A percentile compares a stretch with the other conserved stretches of the same genome.
Evolutionary conservation across 2,888 invertebrate species (phyloP).

Genomic region (Dysmachus trigonus): DNA sequence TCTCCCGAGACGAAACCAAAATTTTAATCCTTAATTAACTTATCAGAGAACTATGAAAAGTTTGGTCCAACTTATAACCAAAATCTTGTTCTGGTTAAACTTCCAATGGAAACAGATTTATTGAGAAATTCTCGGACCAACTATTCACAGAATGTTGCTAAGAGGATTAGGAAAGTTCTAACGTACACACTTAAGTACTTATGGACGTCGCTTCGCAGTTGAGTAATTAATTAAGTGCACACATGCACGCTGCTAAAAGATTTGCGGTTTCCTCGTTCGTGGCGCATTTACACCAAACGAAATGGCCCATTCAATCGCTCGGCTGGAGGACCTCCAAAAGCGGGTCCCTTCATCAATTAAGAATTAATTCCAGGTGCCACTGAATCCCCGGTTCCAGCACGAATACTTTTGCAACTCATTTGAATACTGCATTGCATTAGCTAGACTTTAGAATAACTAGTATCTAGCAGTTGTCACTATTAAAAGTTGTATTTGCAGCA

Average conservation of each 20-base stretch:
- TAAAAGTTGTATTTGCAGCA: background rate
- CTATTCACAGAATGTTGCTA: slow-evolving; percentile 48
- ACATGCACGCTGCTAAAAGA: slow-evolving; percentile 46
- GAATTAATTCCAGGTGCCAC: slow-evolving; percentile 15
- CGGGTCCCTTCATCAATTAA: background rate
- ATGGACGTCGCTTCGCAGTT: slow-evolving; percentile 37
- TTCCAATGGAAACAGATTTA: slow-evolving; percentile 49
- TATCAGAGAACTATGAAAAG: slow-evolving; percentile 52
- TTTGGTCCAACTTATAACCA: slow-evolving; percentile 48
- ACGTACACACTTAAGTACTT: slow-evolving; percentile 47
- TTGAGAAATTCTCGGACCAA: slow-evolving; percentile 47
- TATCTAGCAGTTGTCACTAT: background rate
- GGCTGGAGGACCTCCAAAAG: background rate
- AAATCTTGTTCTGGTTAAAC: slow-evolving; percentile 49
- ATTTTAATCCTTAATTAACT: slow-evolving; percentile 55
- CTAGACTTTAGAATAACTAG: no score
- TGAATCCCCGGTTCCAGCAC: background rate
- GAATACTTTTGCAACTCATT: background rate
- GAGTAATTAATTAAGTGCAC: slow-evolving; percentile 50
- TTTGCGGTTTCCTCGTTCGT: slow-evolving; percentile 45
- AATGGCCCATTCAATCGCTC: background rate
- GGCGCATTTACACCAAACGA: background rate
- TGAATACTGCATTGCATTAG: background rate
- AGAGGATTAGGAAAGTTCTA: slow-evolving; percentile 49
- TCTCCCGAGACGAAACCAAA: slow-evolving; percentile 49